These are phyloP conservation scores for Hirundichthys speculiger DNA, from an alignment of 2,113 vertebrate species.

Conservation along the genomic window DNA sequence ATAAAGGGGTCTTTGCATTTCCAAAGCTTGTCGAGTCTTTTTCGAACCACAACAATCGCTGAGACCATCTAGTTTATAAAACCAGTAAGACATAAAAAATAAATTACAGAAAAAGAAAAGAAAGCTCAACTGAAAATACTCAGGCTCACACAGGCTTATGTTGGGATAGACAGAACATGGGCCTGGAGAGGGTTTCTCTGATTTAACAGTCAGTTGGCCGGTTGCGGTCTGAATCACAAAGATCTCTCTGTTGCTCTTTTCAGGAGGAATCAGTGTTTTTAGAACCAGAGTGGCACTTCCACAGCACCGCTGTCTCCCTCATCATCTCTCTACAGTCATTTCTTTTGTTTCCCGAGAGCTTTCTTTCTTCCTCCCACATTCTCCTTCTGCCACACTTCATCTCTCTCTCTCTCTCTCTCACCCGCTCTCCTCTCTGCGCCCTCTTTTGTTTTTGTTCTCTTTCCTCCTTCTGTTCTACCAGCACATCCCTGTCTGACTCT, in stretches of 20 bases:
- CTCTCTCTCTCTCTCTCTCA: background rate
- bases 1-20: no score
- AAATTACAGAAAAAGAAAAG: no score
- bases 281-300: conserved; percentile 10
- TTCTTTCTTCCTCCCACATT: conserved; percentile 2
- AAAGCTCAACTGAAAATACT: no score
- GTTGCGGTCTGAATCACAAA: background rate
- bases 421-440: background rate
- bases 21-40: no score
- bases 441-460: background rate
- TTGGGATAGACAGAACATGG: no score
- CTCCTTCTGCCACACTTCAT: background rate
- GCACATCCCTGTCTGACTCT: conserved; percentile 19
- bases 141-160: no score
- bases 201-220: background rate
- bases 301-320: background rate
- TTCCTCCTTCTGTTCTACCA: background rate
- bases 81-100: background rate
- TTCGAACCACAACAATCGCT: no score
- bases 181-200: background rate
- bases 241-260: background rate
- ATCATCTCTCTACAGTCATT: background rate
- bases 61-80: background rate
- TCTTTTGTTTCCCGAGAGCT: conserved; percentile 7
- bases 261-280: conserved; percentile 15